Evolutionary conservation across 2,888 invertebrate species (phyloP).

Genomic region (Synergus gifuensis): DNA sequence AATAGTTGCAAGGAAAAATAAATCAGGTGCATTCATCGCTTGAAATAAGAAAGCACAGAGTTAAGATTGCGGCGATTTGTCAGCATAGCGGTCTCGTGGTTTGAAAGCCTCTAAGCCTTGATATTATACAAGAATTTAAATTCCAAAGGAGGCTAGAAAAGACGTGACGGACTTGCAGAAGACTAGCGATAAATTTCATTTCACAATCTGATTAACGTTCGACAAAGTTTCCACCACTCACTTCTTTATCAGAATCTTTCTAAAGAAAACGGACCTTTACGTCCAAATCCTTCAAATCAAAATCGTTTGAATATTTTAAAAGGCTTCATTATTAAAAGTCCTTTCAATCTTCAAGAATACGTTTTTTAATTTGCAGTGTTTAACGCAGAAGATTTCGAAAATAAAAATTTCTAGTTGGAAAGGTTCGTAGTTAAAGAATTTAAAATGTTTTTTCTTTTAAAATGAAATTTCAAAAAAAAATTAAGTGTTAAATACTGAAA

Average conservation of each 20-base stretch:
- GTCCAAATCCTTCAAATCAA: background rate
- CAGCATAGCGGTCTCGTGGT: background rate
- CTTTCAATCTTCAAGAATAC: too few species aligned
- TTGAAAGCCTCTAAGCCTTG: background rate
- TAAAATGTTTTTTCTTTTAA: too few species aligned
- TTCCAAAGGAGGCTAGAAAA: background rate
- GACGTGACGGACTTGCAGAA: constrained; percentile 16
- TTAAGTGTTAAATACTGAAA: too few species aligned
- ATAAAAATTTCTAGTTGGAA: too few species aligned
- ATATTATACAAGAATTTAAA: constrained; percentile 16
- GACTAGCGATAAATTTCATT: constrained; percentile 7
- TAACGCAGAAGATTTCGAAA: too few species aligned
- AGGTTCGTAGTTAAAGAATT: too few species aligned
- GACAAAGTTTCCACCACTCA: background rate
- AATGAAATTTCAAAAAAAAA: too few species aligned
- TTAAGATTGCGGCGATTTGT: constrained; percentile 15
- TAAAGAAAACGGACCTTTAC: too few species aligned
- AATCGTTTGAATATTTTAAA: background rate
- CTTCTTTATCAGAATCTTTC: background rate
- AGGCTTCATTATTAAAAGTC: too few species aligned
- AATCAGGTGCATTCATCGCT: constrained; percentile 1
- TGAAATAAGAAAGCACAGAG: background rate
- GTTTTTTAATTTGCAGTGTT: too few species aligned
- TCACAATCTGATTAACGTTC: background rate
- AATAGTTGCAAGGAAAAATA: constrained; percentile 5